Evolutionary conservation across 2,888 invertebrate genomes (phyloP).

Genomic region (Eupithecia subfuscata): DNA sequence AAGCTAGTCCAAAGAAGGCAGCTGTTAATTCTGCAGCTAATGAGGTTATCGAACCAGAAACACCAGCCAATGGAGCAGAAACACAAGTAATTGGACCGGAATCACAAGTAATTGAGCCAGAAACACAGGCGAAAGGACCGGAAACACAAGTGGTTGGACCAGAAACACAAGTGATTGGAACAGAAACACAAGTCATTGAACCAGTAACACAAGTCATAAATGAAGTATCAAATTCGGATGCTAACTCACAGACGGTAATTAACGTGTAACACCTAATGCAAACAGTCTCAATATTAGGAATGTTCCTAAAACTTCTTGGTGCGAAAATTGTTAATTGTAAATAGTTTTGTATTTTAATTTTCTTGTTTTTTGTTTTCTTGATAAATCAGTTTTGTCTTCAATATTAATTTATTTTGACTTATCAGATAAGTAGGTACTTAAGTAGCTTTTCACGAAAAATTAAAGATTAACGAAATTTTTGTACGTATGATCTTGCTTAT

Average conservation of each 20-base stretch:
- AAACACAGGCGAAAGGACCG: neutral
- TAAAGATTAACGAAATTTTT: neutral
- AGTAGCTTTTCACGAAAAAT: neutral
- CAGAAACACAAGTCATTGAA: neutral
- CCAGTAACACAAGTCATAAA: neutral
- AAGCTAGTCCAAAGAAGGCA: conserved; percentile 20
- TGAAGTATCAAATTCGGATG: conserved; percentile 2
- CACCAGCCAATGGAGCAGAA: neutral
- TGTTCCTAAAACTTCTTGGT: neutral
- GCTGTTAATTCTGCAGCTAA: neutral
- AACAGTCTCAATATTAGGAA: neutral
- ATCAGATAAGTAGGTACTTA: neutral
- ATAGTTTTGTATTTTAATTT: conserved; percentile 17
- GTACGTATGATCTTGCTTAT: neutral
- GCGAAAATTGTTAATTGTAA: conserved; percentile 15
- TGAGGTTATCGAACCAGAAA: neutral
- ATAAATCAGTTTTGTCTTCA: conserved; percentile 5
- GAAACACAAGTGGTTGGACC: neutral
- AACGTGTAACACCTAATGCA: neutral
- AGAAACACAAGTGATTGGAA: neutral
- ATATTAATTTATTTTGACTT: neutral
- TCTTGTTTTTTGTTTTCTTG: conserved; percentile 7
- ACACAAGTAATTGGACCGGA: neutral
- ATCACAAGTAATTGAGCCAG: neutral
- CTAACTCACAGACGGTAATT: neutral